phyloP scores from a whole-genome alignment of 2,113 vertebrate genomes.

The Xiphias gladius region DNA sequence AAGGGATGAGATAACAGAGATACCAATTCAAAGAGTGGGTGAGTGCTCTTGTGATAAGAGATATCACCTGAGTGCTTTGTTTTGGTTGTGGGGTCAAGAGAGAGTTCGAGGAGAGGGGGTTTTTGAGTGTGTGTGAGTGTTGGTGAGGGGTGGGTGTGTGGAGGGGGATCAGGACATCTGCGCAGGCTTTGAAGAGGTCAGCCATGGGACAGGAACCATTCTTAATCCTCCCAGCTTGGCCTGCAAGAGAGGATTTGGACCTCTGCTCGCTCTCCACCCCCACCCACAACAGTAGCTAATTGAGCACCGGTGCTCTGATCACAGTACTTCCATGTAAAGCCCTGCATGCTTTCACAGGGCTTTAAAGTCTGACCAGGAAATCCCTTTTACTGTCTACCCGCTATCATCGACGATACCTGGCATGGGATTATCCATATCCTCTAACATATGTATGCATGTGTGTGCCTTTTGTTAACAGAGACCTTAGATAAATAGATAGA shows the following conservation, averaged over 20 bases:
- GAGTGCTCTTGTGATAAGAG: slow-evolving; percentile 73
- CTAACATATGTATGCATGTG: not conserved
- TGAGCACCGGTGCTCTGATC: slow-evolving; percentile 67
- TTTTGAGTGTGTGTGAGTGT: slow-evolving; percentile 7
- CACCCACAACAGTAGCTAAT: slow-evolving; percentile 77
- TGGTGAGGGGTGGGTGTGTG: slow-evolving; percentile 19
- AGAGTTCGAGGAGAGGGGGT: slow-evolving; percentile 53
- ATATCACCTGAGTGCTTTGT: slow-evolving; percentile 81
- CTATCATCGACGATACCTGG: slow-evolving; percentile 22
- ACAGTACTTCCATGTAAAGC: slow-evolving; percentile 67
- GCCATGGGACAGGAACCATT: slow-evolving; percentile 82
- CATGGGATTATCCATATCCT: slow-evolving; percentile 39
- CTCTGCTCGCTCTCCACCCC: slow-evolving; percentile 49
- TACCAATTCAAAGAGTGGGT: slow-evolving; percentile 50
- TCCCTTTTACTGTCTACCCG: slow-evolving; percentile 57
- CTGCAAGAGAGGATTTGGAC: slow-evolving; percentile 76
- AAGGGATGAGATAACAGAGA: slow-evolving; percentile 49
- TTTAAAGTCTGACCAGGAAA: slow-evolving; percentile 61
- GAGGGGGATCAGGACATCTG: slow-evolving; percentile 79
- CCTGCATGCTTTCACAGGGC: slow-evolving; percentile 60
- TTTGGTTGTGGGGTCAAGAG: slow-evolving; percentile 72
- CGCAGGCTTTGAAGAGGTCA: slow-evolving; percentile 84
- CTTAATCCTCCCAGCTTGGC: slow-evolving; percentile 82
- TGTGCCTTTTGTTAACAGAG: not conserved
- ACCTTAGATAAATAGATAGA: not conserved